Evolutionary conservation across 2,797 vertebrate genomes (phyloP), one percentile per base, ranked within the genome.

Genomic region (Decapterus maruadsi): DNA sequence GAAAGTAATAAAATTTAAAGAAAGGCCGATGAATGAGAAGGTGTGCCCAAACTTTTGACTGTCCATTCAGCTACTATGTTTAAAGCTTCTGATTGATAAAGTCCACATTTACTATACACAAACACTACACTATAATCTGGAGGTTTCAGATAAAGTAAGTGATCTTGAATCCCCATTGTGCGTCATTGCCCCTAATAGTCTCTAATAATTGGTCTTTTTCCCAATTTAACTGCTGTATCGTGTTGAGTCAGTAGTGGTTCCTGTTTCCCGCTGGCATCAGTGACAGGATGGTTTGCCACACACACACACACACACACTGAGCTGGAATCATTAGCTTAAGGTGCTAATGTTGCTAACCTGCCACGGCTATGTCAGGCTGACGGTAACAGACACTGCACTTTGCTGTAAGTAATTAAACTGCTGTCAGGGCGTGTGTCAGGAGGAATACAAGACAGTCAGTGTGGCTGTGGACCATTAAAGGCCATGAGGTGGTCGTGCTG

Each of bases 291-390:
- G 53, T 45, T 58, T 64, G 54, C 48, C 70, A 17, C 9, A 22
- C 4, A 48, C n/a, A n/a, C n/a, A n/a, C n/a, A 26, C 1, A 42
- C 42, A 7, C 20, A 42, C n/a, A 53, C 17, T 71, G 34, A 72
- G 67, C 50, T 48, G 36, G 71, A 83, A 87, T 70, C 66, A 80
- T 67, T 59, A 68, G 50, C 64, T 29, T 60, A 29, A 63, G 42
- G 73, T 75, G 66, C 72, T 83, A 26, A 64, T 76, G 50, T 73
- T 70, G 60, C 59, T 75, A 70, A 64, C 50, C 55, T 75, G 55
- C 72, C 70, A 70, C 46, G 4, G 61, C 60, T 56, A 65, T 60
- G 68, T 68, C 63, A 77, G 50, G 34, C 42, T 75, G 4, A 0
- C 68, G 26, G 65, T 62, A 48, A 45, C 66, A 75, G 69, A 68